Percentiles rank a stretch among this genome's conserved stretches.
phyloP scores from a whole-genome alignment of 2,113 vertebrate species.

The Brevimyrus niger region DNA sequence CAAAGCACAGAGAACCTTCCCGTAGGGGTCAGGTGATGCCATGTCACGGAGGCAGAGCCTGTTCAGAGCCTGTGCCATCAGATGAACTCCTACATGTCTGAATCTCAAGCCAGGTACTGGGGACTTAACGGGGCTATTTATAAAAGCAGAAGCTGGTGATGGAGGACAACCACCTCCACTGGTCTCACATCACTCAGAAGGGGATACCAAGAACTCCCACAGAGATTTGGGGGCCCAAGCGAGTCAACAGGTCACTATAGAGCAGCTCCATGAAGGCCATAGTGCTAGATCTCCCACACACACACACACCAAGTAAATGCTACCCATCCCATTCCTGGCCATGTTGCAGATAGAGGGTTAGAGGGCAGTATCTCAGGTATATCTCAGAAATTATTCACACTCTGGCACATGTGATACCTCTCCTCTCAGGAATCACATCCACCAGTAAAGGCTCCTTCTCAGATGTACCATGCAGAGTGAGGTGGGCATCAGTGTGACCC shows the following conservation, averaged over 20 bases:
- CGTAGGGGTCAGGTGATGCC: not conserved
- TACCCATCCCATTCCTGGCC: not conserved
- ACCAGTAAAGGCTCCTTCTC: not conserved
- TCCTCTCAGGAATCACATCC: not conserved
- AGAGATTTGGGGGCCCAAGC: not conserved
- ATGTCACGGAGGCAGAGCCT: not conserved
- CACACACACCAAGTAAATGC: not conserved
- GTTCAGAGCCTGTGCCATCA: not conserved
- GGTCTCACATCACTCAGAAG: not conserved
- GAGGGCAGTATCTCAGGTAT: not conserved
- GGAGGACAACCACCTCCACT: not conserved
- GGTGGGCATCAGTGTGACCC: slow-evolving; percentile 7
- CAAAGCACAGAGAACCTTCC: not conserved
- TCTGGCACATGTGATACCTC: not conserved
- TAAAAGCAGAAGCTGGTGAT: not conserved
- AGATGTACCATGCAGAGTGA: not conserved
- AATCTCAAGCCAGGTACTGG: not conserved
- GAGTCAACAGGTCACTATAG: not conserved
- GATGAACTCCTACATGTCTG: not conserved
- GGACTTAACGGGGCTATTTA: not conserved
- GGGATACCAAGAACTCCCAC: not conserved
- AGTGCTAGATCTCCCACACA: not conserved
- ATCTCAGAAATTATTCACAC: not conserved
- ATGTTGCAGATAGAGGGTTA: not conserved
- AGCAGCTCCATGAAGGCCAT: not conserved